These are phyloP conservation scores for Labeo rohita DNA, from an alignment of 2,113 vertebrate genomes.

Conservation along the genomic window DNA sequence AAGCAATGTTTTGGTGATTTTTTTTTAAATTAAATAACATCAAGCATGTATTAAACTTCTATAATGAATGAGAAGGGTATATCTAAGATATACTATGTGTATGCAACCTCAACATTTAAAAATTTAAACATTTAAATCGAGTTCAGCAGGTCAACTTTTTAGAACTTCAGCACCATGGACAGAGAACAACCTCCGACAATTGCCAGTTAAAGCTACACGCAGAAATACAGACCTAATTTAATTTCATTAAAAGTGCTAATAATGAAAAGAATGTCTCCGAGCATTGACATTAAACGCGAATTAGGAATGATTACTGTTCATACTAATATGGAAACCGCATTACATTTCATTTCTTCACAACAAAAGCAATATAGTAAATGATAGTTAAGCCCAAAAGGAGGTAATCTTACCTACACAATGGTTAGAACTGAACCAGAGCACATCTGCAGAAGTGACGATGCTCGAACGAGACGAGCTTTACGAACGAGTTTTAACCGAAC, in stretches of 20 bases:
- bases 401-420: constrained; percentile 76
- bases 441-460: constrained; percentile 62
- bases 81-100: neutral
- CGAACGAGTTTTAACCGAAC: constrained; percentile 44
- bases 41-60: neutral
- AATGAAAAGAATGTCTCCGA: neutral
- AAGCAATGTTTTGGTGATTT: no score
- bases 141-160: neutral
- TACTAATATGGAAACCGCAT: neutral
- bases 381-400: neutral
- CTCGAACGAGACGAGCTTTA: constrained; percentile 60
- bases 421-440: constrained; percentile 71
- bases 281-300: neutral
- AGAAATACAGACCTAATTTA: neutral
- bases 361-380: neutral
- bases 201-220: neutral
- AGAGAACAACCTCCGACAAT: constrained; percentile 48
- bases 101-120: neutral
- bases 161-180: constrained; percentile 51
- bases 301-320: neutral
- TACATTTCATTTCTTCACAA: neutral
- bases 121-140: neutral
- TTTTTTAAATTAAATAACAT: neutral
- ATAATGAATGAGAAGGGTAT: neutral
- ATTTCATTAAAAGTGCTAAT: neutral